A percentile compares a stretch with the other conserved stretches of the same genome.
These are phyloP conservation scores for Drosophila lacicola DNA, from an alignment of 2,888 invertebrate genomes.

Conservation along the genomic window DNA sequence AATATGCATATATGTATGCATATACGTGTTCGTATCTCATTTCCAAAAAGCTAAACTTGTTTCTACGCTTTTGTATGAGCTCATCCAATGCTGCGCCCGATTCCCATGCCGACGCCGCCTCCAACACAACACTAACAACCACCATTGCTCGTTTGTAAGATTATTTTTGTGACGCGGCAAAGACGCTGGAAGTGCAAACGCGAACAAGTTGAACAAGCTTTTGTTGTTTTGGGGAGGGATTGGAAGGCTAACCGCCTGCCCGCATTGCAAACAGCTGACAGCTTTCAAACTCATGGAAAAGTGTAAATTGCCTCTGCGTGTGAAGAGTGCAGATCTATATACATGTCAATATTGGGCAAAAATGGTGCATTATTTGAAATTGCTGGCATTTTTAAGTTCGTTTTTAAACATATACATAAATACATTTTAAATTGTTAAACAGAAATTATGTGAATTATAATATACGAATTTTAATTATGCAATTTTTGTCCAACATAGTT, in stretches of 20 bases:
- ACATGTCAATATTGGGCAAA: slow-evolving; percentile 6
- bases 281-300: slow-evolving; percentile 19
- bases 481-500: too few relatives aligned
- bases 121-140: slow-evolving; percentile 23
- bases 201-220: slow-evolving; percentile 56
- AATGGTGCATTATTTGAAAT: slow-evolving; percentile 12
- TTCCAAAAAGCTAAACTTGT: slow-evolving; percentile 76
- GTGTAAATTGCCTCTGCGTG: slow-evolving; percentile 23
- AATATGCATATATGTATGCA: background rate
- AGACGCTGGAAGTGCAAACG: slow-evolving; percentile 68
- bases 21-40: slow-evolving; percentile 51
- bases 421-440: background rate
- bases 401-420: slow-evolving; percentile 15
- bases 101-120: slow-evolving; percentile 35
- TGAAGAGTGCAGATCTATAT: slow-evolving; percentile 35
- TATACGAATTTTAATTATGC: too few relatives aligned
- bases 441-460: too few relatives aligned
- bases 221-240: slow-evolving; percentile 47
- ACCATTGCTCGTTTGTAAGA: slow-evolving; percentile 19
- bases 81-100: slow-evolving; percentile 61
- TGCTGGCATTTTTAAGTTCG: slow-evolving; percentile 27
- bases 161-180: slow-evolving; percentile 60
- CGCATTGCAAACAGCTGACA: slow-evolving; percentile 53
- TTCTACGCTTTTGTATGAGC: slow-evolving; percentile 73
- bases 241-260: slow-evolving; percentile 40